Evolutionary conservation across 2,797 vertebrate species (phyloP), one percentile per base, ranked within the genome.

Genomic region (Tangara arthus): DNA sequence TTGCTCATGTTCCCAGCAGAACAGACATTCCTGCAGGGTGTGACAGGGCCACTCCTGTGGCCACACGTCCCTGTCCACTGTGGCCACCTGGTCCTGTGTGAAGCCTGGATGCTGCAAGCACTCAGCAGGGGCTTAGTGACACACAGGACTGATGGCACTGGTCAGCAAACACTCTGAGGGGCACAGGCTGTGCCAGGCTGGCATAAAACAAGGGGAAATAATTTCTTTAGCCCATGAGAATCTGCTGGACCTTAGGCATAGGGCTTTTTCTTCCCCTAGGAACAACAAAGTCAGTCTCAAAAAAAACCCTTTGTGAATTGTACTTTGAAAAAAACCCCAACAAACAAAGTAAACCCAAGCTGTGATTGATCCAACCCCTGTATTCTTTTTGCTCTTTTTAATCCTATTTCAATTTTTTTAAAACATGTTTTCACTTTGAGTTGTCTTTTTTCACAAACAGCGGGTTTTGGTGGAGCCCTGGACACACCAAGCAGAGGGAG

Each of bases 211-310:
- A 15, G 23, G 28, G 32, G 9, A 91, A 88, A 56, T 27, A 0
- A 23, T 86, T 75, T 92, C 47, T 27, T 63, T 49, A 65, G 35
- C 20, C 22, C 28, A 5, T 11, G 24, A 83, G n/a, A 65, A 76
- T 89, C 49, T 69, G 12, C 28, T 80, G 75, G 34, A 87, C 15
- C 52, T 70, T 22, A 41, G 56, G 32, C 27, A 14, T 53, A 8
- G 2, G 0, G 0, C 13, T 72, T n/a, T 20, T 22, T 11, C 4
- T 11, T 19, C 21, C 16, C 19, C 2, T 14, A 35, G 37, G 39
- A 89, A 13, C 64, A 78, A 57, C 23, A 73, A 90, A 92, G 59
- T 39, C 46, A 22, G 26, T 34, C 37, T 86, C 42, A 80, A 81
- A 87, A 81, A 28, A 55, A 6, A 1, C 6, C 19, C 14, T 83